These are phyloP conservation scores for Antheraea yamamai DNA, from an alignment of 2,888 invertebrate species.

Conservation along the genomic window DNA sequence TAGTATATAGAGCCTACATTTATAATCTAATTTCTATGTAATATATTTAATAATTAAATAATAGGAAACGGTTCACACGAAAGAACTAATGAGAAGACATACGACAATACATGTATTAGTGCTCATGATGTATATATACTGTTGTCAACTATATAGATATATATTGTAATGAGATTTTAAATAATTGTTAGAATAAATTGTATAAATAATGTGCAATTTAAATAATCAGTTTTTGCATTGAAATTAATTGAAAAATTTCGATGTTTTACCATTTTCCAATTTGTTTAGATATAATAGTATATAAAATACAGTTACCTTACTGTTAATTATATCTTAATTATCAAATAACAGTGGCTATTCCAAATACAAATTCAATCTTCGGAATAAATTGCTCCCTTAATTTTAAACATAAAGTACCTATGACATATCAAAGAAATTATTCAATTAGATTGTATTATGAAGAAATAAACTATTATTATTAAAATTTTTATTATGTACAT, in stretches of 20 bases:
- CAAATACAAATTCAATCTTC: not conserved
- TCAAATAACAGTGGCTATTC: not conserved
- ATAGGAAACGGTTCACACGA: constrained; percentile 37
- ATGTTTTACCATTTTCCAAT: not conserved
- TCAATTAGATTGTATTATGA: not conserved
- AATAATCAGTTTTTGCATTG: not conserved
- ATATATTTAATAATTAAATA: not conserved
- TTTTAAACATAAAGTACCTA: not conserved
- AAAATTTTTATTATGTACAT: not conserved
- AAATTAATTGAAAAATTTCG: not conserved
- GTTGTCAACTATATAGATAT: constrained; percentile 42
- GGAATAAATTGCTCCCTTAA: not conserved
- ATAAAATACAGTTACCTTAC: not conserved
- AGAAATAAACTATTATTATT: not conserved
- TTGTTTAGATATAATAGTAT: not conserved
- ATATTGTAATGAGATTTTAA: constrained; percentile 27
- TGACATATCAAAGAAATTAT: not conserved
- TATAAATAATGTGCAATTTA: not conserved
- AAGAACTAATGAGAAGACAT: constrained; percentile 56
- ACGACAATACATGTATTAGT: constrained; percentile 71
- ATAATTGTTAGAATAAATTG: not conserved
- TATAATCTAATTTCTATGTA: not conserved
- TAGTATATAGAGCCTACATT: not conserved
- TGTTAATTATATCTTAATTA: not conserved
- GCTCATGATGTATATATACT: constrained; percentile 69